phyloP scores from a whole-genome alignment of 2,797 vertebrate genomes.

The Aythya fuligula region DNA sequence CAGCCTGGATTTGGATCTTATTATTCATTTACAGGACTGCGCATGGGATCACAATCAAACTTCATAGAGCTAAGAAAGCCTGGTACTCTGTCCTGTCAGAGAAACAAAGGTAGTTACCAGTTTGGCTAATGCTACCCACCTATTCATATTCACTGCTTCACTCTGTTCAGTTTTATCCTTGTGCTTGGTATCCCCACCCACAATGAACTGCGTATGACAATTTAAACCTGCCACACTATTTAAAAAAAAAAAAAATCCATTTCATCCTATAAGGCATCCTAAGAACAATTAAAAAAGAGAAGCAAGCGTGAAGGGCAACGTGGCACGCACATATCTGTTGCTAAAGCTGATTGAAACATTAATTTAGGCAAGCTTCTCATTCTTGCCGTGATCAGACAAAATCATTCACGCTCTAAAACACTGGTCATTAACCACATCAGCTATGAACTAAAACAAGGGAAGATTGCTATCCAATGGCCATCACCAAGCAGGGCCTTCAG shows the following conservation, averaged over 20 bases:
- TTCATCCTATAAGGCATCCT: neutral
- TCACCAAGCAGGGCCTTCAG: neutral
- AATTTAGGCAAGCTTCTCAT: constrained; percentile 19
- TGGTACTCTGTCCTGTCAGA: neutral
- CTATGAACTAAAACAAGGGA: neutral
- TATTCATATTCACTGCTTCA: neutral
- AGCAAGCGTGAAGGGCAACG: neutral
- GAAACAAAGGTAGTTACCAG: neutral
- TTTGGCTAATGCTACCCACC: neutral
- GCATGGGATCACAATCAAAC: neutral
- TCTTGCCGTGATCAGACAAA: constrained; percentile 20
- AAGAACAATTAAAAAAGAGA: constrained; percentile 4
- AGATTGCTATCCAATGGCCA: neutral
- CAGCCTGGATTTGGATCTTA: neutral
- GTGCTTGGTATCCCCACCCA: neutral
- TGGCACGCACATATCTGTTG: neutral
- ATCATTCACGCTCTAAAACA: neutral
- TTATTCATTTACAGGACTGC: neutral
- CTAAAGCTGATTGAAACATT: constrained; percentile 1
- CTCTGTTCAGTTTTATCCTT: neutral
- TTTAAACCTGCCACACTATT: neutral
- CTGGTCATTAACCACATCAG: neutral
- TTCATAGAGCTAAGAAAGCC: neutral
- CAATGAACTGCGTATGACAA: neutral
- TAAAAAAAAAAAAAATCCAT: neutral